Conservation (phyloP, 2,888 invertebrate species). For the Dione juno region DNA sequence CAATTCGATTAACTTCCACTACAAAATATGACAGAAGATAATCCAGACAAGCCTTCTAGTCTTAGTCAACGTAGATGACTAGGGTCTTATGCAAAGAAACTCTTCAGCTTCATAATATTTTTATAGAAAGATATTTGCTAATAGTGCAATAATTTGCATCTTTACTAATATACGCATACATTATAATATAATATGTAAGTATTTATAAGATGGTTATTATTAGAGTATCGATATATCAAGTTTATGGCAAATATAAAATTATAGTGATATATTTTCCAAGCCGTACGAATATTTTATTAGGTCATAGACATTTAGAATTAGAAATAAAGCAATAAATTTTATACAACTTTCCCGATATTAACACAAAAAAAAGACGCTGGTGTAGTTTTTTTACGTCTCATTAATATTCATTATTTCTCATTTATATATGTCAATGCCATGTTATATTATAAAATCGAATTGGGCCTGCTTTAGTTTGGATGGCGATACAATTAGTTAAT, state of each 20-base stretch:
- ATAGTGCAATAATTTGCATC: too few species aligned
- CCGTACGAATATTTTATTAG: conserved; percentile 13
- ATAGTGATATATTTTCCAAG: neutral
- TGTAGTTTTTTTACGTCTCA: neutral
- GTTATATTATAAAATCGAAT: neutral
- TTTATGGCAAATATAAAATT: neutral
- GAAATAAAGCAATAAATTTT: neutral
- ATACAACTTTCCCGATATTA: neutral
- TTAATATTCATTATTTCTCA: conserved; percentile 12
- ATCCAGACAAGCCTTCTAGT: too few species aligned
- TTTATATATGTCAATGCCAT: conserved; percentile 4
- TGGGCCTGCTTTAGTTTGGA: neutral
- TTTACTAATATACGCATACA: too few species aligned
- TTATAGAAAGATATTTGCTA: too few species aligned
- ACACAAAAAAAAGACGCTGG: neutral
- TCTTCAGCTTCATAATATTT: too few species aligned
- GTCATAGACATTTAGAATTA: conserved; percentile 20
- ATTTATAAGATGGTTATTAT: too few species aligned
- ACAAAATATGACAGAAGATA: too few species aligned
- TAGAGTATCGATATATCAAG: too few species aligned
- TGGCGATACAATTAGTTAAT: neutral
- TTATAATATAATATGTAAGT: too few species aligned
- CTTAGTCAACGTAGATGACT: too few species aligned
- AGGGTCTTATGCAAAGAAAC: too few species aligned
- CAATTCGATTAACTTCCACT: too few species aligned